Base-by-base conservation (phyloP, 2,888 invertebrate genomes). In the Hyppa rectilinea region DNA sequence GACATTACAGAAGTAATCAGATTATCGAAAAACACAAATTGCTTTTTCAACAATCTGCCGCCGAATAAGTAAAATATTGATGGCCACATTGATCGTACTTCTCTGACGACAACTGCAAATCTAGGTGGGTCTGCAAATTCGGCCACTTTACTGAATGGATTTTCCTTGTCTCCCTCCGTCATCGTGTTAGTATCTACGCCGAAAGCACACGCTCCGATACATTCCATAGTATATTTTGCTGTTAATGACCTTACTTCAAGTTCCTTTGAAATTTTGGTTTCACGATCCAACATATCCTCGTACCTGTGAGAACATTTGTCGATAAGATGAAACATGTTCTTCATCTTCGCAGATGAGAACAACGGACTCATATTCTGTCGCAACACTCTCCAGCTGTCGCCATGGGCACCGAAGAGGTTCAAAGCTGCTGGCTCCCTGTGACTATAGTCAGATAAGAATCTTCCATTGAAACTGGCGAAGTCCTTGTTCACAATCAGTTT, bases 401-500 rank as follows among this genome's bases (percentile, higher is more conserved):
- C 86, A 45, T 75, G 60, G 29, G 77, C 73, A 26, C 49, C 64
- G 7, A 84, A 81, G 6, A 87, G 55, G 23, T 83, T 87, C 29
- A 71, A 50, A 9, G 4, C 26, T 34, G 62, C 56, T 0, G 72
- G 69, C 23, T 85, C 87, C n/a, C 74, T 81, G 40, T 86, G 49
- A 14, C 53, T 76, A 49, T 88, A 79, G 2, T 85, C 84, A 4
- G 86, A 68, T 2, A 89, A 36, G 4, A 89, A 87, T 50, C 90
- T 81, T 49, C 86, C 83, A 61, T 75, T 87, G 59, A 90, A 91
- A 63, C 82, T 86, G 38, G 88, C 85, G 71, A 90, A 91, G 40
- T 92, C 90, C 43, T 90, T 90, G 0, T 89, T 87, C 31, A 87
- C 68, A 2, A 92, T 80, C 1, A 87, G 71, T 60, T 90, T 92